These are phyloP conservation scores for Yasuhikotakia modesta DNA, from an alignment of 2,797 vertebrate species.

Conservation along the genomic window DNA sequence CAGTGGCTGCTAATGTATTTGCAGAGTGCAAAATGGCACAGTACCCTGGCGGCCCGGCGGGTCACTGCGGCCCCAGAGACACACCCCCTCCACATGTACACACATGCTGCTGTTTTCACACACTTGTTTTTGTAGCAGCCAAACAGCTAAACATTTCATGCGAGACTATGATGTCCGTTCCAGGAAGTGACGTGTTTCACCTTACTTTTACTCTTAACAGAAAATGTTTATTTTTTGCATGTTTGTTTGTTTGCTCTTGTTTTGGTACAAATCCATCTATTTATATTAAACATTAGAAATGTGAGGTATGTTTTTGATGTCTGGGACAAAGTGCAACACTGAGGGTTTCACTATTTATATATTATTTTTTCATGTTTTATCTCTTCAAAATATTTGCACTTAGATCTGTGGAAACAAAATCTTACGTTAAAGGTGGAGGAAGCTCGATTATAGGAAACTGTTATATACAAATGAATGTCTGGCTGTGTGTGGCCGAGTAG, in stretches of 20 bases:
- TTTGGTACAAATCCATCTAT: conserved; percentile 76
- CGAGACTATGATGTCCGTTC: conserved; percentile 46
- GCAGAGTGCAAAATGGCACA: conserved; percentile 66
- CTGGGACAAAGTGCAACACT: conserved; percentile 74
- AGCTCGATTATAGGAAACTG: conserved; percentile 76
- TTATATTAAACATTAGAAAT: conserved; percentile 87
- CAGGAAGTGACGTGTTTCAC: conserved; percentile 61
- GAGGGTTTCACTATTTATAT: conserved; percentile 73
- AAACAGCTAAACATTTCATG: conserved; percentile 68
- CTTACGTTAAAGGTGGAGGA: conserved; percentile 71
- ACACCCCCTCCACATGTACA: conserved; percentile 55
- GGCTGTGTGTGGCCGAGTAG: conserved; percentile 92
- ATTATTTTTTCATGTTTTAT: conserved; percentile 75
- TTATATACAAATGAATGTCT: conserved; percentile 94
- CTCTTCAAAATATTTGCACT: conserved; percentile 80
- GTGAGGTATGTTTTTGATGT: conserved; percentile 82
- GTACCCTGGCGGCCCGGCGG: conserved; percentile 62
- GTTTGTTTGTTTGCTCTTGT: conserved; percentile 62
- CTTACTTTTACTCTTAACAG: conserved; percentile 63
- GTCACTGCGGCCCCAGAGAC: conserved; percentile 54
- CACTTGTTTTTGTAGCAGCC: conserved; percentile 71
- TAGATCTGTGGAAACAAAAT: conserved; percentile 79
- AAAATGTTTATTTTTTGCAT: conserved; percentile 74
- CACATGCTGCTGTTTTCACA: conserved; percentile 48
- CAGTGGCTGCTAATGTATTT: conserved; percentile 67